Conservation (phyloP, 2,888 invertebrate species). For the Melinaea marsaeus region DNA sequence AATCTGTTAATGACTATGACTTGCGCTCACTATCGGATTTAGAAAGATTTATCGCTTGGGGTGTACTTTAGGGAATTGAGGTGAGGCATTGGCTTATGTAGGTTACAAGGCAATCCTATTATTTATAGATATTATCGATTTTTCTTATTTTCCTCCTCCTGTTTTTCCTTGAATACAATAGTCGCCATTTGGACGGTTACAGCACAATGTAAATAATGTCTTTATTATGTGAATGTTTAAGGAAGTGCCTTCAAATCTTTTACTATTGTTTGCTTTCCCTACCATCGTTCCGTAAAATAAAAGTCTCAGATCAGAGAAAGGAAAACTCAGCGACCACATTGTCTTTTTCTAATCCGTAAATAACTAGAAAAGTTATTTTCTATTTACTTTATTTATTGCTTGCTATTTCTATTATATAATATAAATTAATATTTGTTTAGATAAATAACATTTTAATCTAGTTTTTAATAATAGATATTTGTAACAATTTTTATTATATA, state of each 20-base stretch:
- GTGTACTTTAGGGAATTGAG: slow-evolving; percentile 3
- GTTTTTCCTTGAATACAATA: background rate
- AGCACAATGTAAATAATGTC: background rate
- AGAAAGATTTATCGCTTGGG: slow-evolving; percentile 6
- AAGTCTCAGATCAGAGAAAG: background rate
- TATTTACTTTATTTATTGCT: background rate
- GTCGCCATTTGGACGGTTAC: slow-evolving; percentile 1
- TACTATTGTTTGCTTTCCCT: background rate
- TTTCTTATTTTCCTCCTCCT: background rate
- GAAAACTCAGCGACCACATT: background rate
- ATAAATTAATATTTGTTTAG: too few species aligned
- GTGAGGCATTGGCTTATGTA: slow-evolving; percentile 3
- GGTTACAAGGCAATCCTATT: slow-evolving; percentile 7
- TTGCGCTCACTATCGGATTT: slow-evolving; percentile 18
- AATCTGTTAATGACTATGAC: slow-evolving; percentile 25
- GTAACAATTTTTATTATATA: too few species aligned
- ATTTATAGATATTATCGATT: slow-evolving; percentile 7
- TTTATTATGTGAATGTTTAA: slow-evolving; percentile 5
- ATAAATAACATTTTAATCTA: too few species aligned
- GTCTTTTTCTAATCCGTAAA: background rate
- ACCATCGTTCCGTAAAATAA: background rate
- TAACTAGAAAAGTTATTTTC: background rate
- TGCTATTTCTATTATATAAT: too few species aligned
- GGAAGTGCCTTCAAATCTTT: background rate
- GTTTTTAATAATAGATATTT: too few species aligned